Evolutionary conservation across 2,888 invertebrate genomes (phyloP).

Genomic region (Crematogaster levior): DNA sequence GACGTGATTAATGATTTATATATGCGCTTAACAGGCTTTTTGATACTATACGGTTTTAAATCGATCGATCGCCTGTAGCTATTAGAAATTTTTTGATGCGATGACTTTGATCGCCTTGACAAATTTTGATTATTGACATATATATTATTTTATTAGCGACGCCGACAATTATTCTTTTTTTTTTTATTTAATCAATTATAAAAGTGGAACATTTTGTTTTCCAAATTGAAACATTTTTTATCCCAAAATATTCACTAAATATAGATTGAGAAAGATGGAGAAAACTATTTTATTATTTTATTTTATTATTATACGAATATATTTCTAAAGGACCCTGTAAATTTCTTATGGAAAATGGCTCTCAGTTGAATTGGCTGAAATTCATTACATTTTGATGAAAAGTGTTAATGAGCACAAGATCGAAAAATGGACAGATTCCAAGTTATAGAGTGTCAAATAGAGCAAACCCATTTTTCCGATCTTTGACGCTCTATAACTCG

Average conservation of each 20-base stretch:
- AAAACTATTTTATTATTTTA: too few species aligned
- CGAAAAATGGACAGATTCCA: too few species aligned
- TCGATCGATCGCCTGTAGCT: constrained; percentile 14
- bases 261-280: neutral
- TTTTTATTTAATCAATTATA: neutral
- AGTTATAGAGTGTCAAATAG: too few species aligned
- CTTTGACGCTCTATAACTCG: too few species aligned
- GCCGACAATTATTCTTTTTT: neutral
- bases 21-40: constrained; percentile 31
- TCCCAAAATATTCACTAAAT: neutral
- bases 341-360: too few species aligned
- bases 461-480: too few species aligned
- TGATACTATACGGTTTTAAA: constrained; percentile 37
- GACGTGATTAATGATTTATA: constrained; percentile 52
- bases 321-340: too few species aligned
- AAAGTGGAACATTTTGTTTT: neutral
- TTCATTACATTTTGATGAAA: too few species aligned
- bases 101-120: constrained; percentile 22
- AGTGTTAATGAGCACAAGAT: too few species aligned
- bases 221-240: too few species aligned
- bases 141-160: neutral
- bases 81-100: constrained; percentile 16
- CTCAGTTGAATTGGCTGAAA: too few species aligned
- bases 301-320: too few species aligned
- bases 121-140: constrained; percentile 38